phyloP scores from a whole-genome alignment of 2,888 invertebrate species.

The Drosophila flavopinicola region DNA sequence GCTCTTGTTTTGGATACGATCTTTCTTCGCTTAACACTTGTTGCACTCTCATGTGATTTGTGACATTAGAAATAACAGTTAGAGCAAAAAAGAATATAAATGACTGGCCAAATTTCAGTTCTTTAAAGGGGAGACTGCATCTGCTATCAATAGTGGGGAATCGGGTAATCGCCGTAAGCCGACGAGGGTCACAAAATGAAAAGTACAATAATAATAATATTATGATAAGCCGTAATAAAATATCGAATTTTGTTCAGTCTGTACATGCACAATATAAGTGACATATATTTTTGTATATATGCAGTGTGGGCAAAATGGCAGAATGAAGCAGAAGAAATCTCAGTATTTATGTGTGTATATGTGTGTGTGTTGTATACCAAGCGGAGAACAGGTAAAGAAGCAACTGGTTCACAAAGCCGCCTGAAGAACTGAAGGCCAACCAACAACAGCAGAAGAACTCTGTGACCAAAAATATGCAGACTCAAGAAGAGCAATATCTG shows the following conservation, averaged over 20 bases:
- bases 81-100: not conserved
- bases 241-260: slow-evolving; percentile 24
- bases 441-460: slow-evolving; percentile 27
- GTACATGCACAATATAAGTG: slow-evolving; percentile 7
- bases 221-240: slow-evolving; percentile 52
- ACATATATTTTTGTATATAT: not conserved
- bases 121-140: not conserved
- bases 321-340: slow-evolving; percentile 37
- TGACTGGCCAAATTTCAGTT: not conserved
- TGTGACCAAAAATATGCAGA: slow-evolving; percentile 70
- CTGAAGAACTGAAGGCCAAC: slow-evolving; percentile 53
- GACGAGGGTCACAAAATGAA: slow-evolving; percentile 35
- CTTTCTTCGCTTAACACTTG: not conserved
- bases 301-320: slow-evolving; percentile 26
- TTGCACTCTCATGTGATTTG: slow-evolving; percentile 8
- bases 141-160: slow-evolving; percentile 1
- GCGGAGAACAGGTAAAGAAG: slow-evolving; percentile 54
- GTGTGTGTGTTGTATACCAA: too few species aligned
- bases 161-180: slow-evolving; percentile 1
- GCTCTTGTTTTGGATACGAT: not conserved
- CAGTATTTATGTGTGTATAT: slow-evolving; percentile 44
- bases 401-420: slow-evolving; percentile 63
- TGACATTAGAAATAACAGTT: not conserved
- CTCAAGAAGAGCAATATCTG: slow-evolving; percentile 46
- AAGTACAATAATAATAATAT: too few species aligned